Conservation (phyloP, 2,888 invertebrate genomes). For the Liodrosophila aerea region DNA sequence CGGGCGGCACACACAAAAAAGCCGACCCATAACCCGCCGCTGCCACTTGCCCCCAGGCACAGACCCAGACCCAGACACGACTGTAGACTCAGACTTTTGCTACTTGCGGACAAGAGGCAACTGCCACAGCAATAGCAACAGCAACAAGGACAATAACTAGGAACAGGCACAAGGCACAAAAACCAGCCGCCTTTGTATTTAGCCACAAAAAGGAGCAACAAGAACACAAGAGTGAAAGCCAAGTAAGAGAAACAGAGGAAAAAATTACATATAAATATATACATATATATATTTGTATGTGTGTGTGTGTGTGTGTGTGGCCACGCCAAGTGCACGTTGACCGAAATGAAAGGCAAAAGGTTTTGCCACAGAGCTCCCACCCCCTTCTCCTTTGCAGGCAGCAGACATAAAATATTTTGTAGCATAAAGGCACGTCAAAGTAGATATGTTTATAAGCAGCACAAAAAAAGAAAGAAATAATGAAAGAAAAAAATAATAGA, state of each 20-base stretch:
- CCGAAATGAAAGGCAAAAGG: slow-evolving; percentile 74
- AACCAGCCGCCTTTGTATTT: slow-evolving; percentile 75
- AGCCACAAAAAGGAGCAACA: slow-evolving; percentile 69
- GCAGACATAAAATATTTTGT: slow-evolving; percentile 17
- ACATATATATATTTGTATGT: slow-evolving; percentile 11
- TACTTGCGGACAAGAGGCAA: slow-evolving; percentile 51
- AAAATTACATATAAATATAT: slow-evolving; percentile 19
- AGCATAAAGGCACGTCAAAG: slow-evolving; percentile 25
- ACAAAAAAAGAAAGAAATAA: slow-evolving; percentile 4
- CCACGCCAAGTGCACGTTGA: slow-evolving; percentile 74
- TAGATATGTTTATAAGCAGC: slow-evolving; percentile 25
- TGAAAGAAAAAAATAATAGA: neutral
- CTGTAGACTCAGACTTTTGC: slow-evolving; percentile 47
- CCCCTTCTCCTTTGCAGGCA: slow-evolving; percentile 1
- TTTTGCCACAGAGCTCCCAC: slow-evolving; percentile 37
- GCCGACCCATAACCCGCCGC: slow-evolving; percentile 35
- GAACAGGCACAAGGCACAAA: slow-evolving; percentile 44
- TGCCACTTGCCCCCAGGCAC: neutral
- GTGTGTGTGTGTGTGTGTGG: slow-evolving; percentile 17
- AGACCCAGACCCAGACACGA: slow-evolving; percentile 4
- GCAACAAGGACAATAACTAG: slow-evolving; percentile 41
- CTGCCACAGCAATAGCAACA: slow-evolving; percentile 20
- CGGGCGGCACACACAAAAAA: slow-evolving; percentile 28
- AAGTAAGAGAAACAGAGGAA: slow-evolving; percentile 26
- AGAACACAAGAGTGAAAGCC: slow-evolving; percentile 23